phyloP scores from a whole-genome alignment of 2,797 vertebrate species.

The Lithobates pipiens region DNA sequence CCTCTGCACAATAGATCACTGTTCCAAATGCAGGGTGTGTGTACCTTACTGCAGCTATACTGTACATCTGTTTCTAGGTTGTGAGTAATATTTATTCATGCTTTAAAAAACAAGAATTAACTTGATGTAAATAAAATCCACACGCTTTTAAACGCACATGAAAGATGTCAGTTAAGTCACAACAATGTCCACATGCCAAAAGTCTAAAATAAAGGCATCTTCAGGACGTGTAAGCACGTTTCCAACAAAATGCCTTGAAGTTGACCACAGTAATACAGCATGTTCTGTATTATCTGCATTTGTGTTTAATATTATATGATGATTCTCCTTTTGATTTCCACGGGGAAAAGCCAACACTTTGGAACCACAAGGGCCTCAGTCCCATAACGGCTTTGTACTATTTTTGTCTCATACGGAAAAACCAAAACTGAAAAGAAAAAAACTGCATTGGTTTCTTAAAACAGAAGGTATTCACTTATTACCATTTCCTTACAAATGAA shows the following conservation, averaged over 20 bases:
- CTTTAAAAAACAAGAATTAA: conserved; percentile 38
- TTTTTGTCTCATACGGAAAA: too few species aligned
- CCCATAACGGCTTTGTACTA: too few species aligned
- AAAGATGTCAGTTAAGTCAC: conserved; percentile 47
- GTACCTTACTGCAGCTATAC: neutral
- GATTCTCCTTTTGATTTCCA: neutral
- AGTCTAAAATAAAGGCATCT: conserved; percentile 34
- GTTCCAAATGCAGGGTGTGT: conserved; percentile 7
- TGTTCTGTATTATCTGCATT: conserved; percentile 43
- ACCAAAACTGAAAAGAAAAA: too few species aligned
- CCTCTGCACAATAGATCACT: neutral
- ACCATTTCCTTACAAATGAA: too few species aligned
- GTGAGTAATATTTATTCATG: conserved; percentile 49
- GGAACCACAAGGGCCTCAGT: neutral
- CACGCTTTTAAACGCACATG: conserved; percentile 24
- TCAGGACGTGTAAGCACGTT: conserved; percentile 22
- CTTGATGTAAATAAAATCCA: conserved; percentile 51
- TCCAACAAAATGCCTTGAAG: neutral
- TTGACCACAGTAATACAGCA: conserved; percentile 10
- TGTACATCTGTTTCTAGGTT: conserved; percentile 43
- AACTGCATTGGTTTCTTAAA: too few species aligned
- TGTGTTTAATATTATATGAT: conserved; percentile 36
- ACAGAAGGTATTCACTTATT: too few species aligned
- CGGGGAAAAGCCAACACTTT: neutral
- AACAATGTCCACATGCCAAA: conserved; percentile 31